phyloP scores from a whole-genome alignment of 2,797 vertebrate species.

The Xenopus petersii region DNA sequence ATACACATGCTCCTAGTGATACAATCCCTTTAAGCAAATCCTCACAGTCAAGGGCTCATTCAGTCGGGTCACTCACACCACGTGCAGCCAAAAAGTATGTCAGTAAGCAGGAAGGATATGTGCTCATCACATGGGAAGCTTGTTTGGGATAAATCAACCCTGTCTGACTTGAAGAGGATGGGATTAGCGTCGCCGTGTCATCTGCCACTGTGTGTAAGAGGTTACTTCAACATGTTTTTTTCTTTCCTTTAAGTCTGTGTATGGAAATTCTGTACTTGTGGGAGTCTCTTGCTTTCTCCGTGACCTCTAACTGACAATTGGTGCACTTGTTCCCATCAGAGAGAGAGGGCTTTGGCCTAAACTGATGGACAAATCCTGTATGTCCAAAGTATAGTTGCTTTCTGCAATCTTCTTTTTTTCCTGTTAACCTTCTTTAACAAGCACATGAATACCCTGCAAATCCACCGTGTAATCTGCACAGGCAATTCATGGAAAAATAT shows the following conservation, averaged over 20 bases:
- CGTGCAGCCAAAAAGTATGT: not conserved
- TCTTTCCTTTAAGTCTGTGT: not conserved
- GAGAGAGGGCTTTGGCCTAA: not conserved
- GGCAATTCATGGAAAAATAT: not conserved
- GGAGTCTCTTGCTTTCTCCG: constrained; percentile 32
- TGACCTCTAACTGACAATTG: constrained; percentile 2
- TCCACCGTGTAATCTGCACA: not conserved
- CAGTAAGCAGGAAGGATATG: not conserved
- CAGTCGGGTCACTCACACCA: not conserved
- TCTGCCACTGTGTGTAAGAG: constrained; percentile 13
- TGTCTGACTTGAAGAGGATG: constrained; percentile 27
- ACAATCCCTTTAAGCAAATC: not conserved
- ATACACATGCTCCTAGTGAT: too few species aligned
- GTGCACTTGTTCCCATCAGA: not conserved
- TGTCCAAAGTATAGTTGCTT: not conserved
- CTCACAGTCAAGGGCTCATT: not conserved
- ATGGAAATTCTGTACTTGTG: constrained; percentile 23
- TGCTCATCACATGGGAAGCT: constrained; percentile 6
- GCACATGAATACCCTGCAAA: not conserved
- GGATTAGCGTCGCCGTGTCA: constrained; percentile 24
- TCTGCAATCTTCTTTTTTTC: not conserved
- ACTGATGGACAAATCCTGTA: not conserved
- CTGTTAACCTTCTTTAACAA: not conserved
- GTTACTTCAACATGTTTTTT: constrained; percentile 30
- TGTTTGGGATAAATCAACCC: constrained; percentile 25